These are phyloP conservation scores for Siphamia tubifer DNA, from an alignment of 2,113 vertebrate genomes.

Conservation along the genomic window DNA sequence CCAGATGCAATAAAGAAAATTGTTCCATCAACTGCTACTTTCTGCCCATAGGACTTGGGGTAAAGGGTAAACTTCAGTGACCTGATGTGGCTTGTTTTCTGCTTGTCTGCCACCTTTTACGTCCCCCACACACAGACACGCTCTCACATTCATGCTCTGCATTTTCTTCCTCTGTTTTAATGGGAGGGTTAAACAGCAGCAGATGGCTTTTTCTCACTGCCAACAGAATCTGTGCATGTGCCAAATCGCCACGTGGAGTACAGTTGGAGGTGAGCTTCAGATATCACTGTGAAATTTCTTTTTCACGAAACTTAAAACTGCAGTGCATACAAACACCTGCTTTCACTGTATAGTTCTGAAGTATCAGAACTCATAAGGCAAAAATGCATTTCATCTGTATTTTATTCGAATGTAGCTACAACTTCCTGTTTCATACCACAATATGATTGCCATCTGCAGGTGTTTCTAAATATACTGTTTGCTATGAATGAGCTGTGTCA, in stretches of 20 bases:
- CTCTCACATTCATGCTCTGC: constrained; percentile 27
- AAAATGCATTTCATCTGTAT: neutral
- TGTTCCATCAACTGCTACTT: neutral
- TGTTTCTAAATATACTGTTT: neutral
- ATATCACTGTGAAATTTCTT: constrained; percentile 2
- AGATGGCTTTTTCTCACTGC: constrained; percentile 76
- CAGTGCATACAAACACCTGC: no score
- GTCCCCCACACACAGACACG: neutral
- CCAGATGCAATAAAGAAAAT: neutral
- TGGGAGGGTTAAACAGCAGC: constrained; percentile 66
- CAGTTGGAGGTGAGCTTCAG: constrained; percentile 45
- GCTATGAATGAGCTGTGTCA: neutral
- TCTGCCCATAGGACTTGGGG: neutral
- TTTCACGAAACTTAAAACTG: neutral
- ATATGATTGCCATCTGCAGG: neutral
- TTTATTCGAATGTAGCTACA: neutral
- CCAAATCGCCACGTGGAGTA: constrained; percentile 69
- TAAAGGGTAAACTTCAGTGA: constrained; percentile 3
- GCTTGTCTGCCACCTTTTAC: neutral
- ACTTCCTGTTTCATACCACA: neutral
- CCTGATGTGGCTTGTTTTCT: neutral
- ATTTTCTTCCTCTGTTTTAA: constrained; percentile 41
- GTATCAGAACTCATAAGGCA: neutral
- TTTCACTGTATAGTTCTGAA: no score
- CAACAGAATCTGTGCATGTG: constrained; percentile 59